These are phyloP conservation scores for Ceratitis capitata DNA, from an alignment of 1,140 invertebrate species.

Conservation along the genomic window DNA sequence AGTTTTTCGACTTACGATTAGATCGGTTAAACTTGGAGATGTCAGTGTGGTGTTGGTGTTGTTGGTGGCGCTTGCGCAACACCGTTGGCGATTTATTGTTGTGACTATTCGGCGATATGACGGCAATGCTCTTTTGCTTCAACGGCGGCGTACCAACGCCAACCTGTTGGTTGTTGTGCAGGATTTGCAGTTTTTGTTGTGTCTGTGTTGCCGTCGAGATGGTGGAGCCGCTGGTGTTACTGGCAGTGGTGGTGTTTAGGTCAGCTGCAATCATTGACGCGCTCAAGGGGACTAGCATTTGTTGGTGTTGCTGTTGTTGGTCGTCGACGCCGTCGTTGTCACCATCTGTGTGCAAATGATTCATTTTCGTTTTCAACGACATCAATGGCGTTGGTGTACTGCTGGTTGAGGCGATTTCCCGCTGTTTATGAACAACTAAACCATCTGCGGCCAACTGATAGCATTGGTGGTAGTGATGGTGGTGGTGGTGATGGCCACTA, in stretches of 20 bases:
- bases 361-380: constrained; percentile 18
- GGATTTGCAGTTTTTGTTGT: constrained; percentile 12
- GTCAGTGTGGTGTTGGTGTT: constrained; percentile 67
- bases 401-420: neutral
- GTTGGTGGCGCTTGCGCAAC: constrained; percentile 53
- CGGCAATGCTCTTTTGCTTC: constrained; percentile 57
- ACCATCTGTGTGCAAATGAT: neutral
- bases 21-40: constrained; percentile 73
- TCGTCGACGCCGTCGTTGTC: too few species aligned
- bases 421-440: neutral
- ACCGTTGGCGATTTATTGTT: constrained; percentile 51
- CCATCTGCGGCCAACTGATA: neutral
- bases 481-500: neutral
- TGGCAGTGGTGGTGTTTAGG: constrained; percentile 38
- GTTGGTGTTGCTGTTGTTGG: too few species aligned
- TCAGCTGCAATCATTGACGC: constrained; percentile 27
- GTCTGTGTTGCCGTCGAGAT: constrained; percentile 12
- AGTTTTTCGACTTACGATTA: constrained; percentile 81
- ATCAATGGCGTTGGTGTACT: neutral
- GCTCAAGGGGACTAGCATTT: constrained; percentile 24
- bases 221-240: constrained; percentile 36
- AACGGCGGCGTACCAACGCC: neutral
- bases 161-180: constrained; percentile 1
- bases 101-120: constrained; percentile 55
- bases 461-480: too few species aligned